Evolutionary conservation across 2,888 invertebrate species (phyloP), one percentile per base, ranked within the genome.

Genomic region (Doris montereyensis): DNA sequence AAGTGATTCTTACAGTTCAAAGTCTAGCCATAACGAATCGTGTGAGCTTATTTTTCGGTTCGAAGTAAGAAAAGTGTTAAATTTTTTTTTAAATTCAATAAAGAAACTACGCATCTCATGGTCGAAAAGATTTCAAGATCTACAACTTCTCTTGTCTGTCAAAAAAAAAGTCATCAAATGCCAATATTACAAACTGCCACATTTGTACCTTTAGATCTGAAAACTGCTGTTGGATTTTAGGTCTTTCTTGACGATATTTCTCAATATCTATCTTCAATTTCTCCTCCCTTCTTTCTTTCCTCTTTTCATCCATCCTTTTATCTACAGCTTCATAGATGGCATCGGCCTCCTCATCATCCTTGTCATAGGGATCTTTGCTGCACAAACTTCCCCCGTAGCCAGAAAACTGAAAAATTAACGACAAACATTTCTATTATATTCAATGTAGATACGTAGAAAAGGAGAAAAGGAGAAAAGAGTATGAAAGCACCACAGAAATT

Each of bases 311-410:
- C 97, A 99, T 99, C 83, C 99, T 93, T 90, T 97, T 97, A 89
- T 99, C 99, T 87, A 99, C 97, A 1, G 97, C 97, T 91, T 98
- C 97, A 92, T 99, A 99, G 85, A 99, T 98, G 10, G 96, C 96
- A 93, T 99, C 99, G 0, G 99, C 99, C 93, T 99, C 99, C 86
- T 99, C 99, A 91, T 99, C 99, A 91, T 99, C 99, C 93, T 99
- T 99, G 90, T 99, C 99, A 91, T 99, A 99, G 0, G 99, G 99
- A 94, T 99, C 99, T 93, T 99, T 99, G 70, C 97, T 97, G 90
- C 99, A 99, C 41, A 99, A 93, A n/a, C 98, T 98, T 1, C 99
- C 99, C 87, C 99, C 98, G 92, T 99, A 99, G 26, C 99, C 99
- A 86, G 97, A 97, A 92, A 99, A 99, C 93, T 93, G 86, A 3